A percentile compares a stretch with the other conserved stretches of the same genome.
Evolutionary conservation across 2,113 vertebrate species (phyloP).

Genomic region (Lepisosteus oculatus): DNA sequence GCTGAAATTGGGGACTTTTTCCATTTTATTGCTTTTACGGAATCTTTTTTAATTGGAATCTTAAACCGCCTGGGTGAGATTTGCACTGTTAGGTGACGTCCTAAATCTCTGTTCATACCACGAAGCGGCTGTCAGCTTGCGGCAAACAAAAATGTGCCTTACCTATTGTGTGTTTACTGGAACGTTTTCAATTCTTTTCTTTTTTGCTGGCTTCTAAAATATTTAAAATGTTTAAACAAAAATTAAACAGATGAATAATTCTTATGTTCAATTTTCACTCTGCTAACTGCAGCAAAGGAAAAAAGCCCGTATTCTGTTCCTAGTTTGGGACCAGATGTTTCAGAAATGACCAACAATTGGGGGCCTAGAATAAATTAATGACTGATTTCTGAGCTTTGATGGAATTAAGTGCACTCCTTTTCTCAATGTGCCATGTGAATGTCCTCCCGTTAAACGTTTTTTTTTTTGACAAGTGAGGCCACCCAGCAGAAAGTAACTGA

Average conservation of each 20-base stretch:
- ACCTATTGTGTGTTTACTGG: neutral
- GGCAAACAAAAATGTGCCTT: too few relatives aligned
- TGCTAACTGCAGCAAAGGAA: too few relatives aligned
- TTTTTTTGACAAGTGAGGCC: slow-evolving; percentile 94
- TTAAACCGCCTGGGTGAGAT: neutral
- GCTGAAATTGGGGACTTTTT: neutral
- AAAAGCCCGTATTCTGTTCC: slow-evolving; percentile 9
- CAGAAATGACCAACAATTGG: slow-evolving; percentile 86
- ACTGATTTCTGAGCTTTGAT: slow-evolving; percentile 97
- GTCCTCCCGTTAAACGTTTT: slow-evolving; percentile 83
- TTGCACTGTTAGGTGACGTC: neutral
- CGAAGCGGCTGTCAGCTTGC: neutral
- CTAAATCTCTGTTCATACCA: neutral
- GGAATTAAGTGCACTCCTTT: slow-evolving; percentile 97
- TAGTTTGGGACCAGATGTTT: slow-evolving; percentile 84
- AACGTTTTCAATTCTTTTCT: neutral
- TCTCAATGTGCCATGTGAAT: slow-evolving; percentile 90
- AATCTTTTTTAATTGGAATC: neutral
- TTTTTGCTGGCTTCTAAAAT: slow-evolving; percentile 28
- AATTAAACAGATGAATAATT: too few relatives aligned
- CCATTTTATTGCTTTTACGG: neutral
- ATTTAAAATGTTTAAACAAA: too few relatives aligned
- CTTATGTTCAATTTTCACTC: too few relatives aligned
- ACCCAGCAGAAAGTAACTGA: slow-evolving; percentile 99
- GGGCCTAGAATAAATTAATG: slow-evolving; percentile 95